Conservation (phyloP, 1,140 invertebrate genomes). For the Thaumetopoea pityocampa region DNA sequence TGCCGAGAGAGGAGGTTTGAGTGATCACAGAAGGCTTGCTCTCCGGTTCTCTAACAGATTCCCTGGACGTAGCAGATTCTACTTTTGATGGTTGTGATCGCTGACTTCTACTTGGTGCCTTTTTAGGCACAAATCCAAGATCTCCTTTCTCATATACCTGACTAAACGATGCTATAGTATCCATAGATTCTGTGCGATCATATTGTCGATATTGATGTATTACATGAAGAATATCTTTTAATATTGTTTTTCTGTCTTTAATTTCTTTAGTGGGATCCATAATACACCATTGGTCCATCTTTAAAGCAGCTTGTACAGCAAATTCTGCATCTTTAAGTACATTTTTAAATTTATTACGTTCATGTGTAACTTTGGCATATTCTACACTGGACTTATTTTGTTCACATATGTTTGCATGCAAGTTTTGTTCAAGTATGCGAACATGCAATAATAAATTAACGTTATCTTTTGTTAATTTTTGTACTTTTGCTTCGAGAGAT, state of each 20-base stretch:
- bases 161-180: conserved; percentile 60
- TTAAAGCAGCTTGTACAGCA: conserved; percentile 77
- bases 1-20: conserved; percentile 36
- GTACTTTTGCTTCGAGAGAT: conserved; percentile 49
- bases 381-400: conserved; percentile 68
- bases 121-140: conserved; percentile 74
- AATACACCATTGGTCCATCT: conserved; percentile 66
- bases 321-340: conserved; percentile 78
- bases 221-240: conserved; percentile 75
- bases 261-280: conserved; percentile 58
- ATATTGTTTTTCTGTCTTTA: conserved; percentile 73
- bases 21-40: conserved; percentile 22
- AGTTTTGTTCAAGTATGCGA: conserved; percentile 76
- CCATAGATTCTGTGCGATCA: conserved; percentile 51
- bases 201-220: conserved; percentile 54
- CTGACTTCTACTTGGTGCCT: conserved; percentile 18
- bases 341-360: conserved; percentile 74
- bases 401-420: conserved; percentile 73
- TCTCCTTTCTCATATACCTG: conserved; percentile 76
- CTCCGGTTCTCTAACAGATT: conserved; percentile 35
- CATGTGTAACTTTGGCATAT: conserved; percentile 67
- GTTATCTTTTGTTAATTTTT: conserved; percentile 64
- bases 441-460: conserved; percentile 66
- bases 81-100: conserved; percentile 28
- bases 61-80: conserved; percentile 22